Evolutionary conservation across 2,888 invertebrate genomes (phyloP), one percentile per base, ranked within the genome.

Genomic region (Nephrotoma guestfalica): DNA sequence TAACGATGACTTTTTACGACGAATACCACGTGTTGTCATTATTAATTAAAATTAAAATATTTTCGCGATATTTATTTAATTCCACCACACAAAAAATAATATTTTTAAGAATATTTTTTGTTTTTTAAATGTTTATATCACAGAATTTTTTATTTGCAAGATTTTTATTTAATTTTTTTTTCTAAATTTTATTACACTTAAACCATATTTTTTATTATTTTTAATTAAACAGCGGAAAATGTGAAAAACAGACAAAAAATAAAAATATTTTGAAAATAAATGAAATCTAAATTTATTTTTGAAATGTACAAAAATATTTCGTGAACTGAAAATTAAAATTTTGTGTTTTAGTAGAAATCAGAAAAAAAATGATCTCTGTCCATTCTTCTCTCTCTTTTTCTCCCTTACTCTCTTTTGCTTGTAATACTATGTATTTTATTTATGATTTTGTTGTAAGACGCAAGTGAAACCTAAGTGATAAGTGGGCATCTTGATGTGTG

Each of bases 1-100:
- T 88, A 97, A 93, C 89, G 96, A 96, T 84, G 97, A 97, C 92
- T 97, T 97, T 93, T 97, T 97, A 89, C 97, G 94, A 89, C 97
- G 93, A 88, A 97, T 96, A 86, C 96, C 96, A 89, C 96, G 94
- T 88, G 96, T 94, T 89, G 96, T 94, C 95, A 95, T 95, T 89
- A 89, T 86, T 86, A 83, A 41, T 84, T 18, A 30, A n/a, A 41
- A 41, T 84, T 84, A 41, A 84, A 47, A 47, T 47, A 13, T 47
- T 47, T 47, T 71, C 2, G 30, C 30, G 30, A 30, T 71, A 71
- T 71, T 71, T 71, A 30, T 30, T 71, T 71, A 30, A 71, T 71
- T 30, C 30, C 71, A 30, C 71, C 30, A 71, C 30, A 71, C 30
- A 18, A 18, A 15, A 30, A 2, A 2, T 30, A 30, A 51, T 5